Evolutionary conservation across 2,888 invertebrate species (phyloP).

Genomic region (Netelia fuscicornis): DNA sequence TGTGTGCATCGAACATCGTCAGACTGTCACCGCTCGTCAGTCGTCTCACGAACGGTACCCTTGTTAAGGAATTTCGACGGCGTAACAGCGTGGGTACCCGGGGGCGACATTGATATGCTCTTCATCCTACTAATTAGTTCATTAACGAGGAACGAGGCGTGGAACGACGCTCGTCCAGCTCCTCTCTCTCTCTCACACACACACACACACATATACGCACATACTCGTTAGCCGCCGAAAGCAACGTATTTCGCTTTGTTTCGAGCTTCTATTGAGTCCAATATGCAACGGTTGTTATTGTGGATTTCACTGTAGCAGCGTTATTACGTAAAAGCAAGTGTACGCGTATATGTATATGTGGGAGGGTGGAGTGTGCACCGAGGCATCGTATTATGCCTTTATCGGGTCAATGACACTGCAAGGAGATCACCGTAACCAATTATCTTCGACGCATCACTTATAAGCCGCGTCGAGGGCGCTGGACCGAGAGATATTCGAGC

Average conservation of each 20-base stretch:
- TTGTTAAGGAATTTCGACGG: constrained; percentile 38
- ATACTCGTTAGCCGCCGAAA: too few relatives aligned
- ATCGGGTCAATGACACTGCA: constrained; percentile 38
- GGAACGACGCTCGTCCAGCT: background rate
- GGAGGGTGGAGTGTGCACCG: too few relatives aligned
- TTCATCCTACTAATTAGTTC: constrained; percentile 44
- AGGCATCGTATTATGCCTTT: background rate
- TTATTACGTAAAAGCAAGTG: background rate
- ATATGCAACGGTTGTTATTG: constrained; percentile 5
- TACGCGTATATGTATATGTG: background rate
- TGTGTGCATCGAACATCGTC: background rate
- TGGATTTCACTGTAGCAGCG: background rate
- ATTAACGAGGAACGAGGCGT: constrained; percentile 15
- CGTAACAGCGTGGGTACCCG: background rate
- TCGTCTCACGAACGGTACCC: constrained; percentile 7
- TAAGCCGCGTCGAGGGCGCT: background rate
- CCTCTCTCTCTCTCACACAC: background rate
- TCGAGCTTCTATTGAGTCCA: constrained; percentile 10
- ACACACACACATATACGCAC: too few relatives aligned
- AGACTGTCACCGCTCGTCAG: background rate
- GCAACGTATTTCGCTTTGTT: background rate
- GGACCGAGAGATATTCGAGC: too few relatives aligned
- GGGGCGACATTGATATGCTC: constrained; percentile 45
- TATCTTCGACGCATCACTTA: constrained; percentile 52
- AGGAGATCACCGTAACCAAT: constrained; percentile 20